Base-by-base conservation (phyloP, 2,113 vertebrate genomes). In the Myrmecophaga tridactyla region DNA sequence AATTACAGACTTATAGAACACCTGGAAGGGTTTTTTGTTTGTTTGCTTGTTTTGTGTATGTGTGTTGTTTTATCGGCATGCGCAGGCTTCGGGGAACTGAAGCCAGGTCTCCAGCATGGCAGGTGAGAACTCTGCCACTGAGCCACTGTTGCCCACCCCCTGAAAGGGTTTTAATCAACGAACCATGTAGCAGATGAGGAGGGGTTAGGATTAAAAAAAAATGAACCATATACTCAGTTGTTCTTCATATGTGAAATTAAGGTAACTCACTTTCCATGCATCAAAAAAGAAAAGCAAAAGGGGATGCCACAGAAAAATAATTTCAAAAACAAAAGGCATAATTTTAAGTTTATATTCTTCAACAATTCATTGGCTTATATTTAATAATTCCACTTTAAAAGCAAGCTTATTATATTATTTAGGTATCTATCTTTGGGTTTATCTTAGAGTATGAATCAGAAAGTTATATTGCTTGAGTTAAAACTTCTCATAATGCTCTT, bases 151-250 rank as follows among this genome's bases (percentile, higher is more conserved):
- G n/a, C n/a, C n/a, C n/a, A n/a, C n/a, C n/a, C n/a, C n/a, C n/a
- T n/a, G n/a, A n/a, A 87, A 46, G 25, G n/a, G n/a, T 43, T 78
- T 58, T 76, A 51, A 84, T 18, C 1, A 8, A 51, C 1, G 5
- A 43, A 36, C 56, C 41, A 67, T 48, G 41, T 27, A 17, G 31
- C 25, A 27, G 7, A 63, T 27, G 43, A 67, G 12, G 12, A 14
- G 21, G 29, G 15, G 8, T 36, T 27, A 20, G n/a, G 46, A 34
- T 2, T 12, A 11, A 18, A n/a, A 93, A 7, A 14, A 34, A 41
- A 3, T 18, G n/a, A 34, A 39, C 21, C 39, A 48, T 27, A 15
- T 20, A 34, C 1, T 21, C 1, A 1, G 21, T 15, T 17, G 10
- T n/a, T 81, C 36, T 63, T 91, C 17, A 3, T 8, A 23, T 36